These are phyloP conservation scores for Cerastoderma edule DNA, from an alignment of 2,888 invertebrate genomes.

Conservation along the genomic window DNA sequence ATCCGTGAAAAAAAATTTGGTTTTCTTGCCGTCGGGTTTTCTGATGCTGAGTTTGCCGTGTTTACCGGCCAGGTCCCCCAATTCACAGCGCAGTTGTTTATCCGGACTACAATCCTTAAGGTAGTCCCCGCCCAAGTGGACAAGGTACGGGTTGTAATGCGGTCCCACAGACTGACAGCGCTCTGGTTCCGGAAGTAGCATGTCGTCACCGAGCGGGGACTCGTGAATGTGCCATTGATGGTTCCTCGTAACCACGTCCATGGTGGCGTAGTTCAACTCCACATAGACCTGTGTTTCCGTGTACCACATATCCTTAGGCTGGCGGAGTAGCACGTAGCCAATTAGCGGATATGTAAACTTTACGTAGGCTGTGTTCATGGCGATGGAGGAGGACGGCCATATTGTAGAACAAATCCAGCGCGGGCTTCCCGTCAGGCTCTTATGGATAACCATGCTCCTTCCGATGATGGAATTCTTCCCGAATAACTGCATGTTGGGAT, in stretches of 20 bases:
- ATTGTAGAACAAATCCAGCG: slow-evolving; percentile 85
- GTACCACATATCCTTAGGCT: slow-evolving; percentile 91
- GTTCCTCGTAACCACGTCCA: slow-evolving; percentile 85
- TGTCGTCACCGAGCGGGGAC: slow-evolving; percentile 92
- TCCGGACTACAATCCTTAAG: slow-evolving; percentile 55
- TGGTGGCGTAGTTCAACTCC: slow-evolving; percentile 94
- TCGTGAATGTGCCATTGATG: slow-evolving; percentile 92
- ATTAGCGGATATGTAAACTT: slow-evolving; percentile 94
- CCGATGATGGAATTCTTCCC: slow-evolving; percentile 92
- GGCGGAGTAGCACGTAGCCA: slow-evolving; percentile 92
- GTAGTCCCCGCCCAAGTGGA: slow-evolving; percentile 78
- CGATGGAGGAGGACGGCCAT: slow-evolving; percentile 81
- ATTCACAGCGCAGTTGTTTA: slow-evolving; percentile 94
- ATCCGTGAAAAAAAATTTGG: slow-evolving; percentile 88
- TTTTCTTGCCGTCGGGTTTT: slow-evolving; percentile 23
- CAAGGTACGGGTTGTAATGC: slow-evolving; percentile 90
- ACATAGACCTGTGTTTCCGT: slow-evolving; percentile 93
- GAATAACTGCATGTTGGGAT: slow-evolving; percentile 92
- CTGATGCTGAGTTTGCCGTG: slow-evolving; percentile 78
- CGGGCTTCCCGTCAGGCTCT: slow-evolving; percentile 73
- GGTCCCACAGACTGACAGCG: slow-evolving; percentile 89
- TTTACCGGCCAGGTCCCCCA: slow-evolving; percentile 89
- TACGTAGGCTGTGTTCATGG: slow-evolving; percentile 89
- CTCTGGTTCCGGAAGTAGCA: slow-evolving; percentile 73
- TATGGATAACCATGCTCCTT: slow-evolving; percentile 90